A percentile compares a stretch with the other conserved stretches of the same genome.
Conservation (phyloP, 2,113 vertebrate genomes). For the Etheostoma spectabile region DNA sequence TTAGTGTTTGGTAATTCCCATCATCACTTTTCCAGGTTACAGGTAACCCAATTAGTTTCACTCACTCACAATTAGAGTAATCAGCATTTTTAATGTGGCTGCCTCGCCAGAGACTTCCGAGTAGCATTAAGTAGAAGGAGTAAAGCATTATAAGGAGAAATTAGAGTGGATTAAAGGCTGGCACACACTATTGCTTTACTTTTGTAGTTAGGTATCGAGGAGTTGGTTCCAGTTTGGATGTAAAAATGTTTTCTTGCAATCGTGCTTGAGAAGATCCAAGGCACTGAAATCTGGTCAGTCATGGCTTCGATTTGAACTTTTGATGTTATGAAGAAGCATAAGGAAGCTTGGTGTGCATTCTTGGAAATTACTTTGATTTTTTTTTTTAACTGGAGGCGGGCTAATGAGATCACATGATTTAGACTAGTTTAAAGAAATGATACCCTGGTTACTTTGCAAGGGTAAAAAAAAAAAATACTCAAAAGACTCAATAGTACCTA, state of each 20-base stretch:
- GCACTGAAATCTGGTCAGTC: background rate
- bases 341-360: background rate
- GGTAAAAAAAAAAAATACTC: background rate
- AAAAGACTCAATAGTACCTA: background rate
- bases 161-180: background rate
- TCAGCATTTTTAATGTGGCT: constrained; percentile 56
- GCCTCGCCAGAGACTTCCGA: background rate
- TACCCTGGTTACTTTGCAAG: background rate
- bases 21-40: constrained; percentile 21
- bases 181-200: background rate
- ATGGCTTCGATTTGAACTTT: background rate
- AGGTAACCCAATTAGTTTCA: constrained; percentile 66
- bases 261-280: background rate
- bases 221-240: background rate
- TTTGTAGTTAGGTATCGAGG: background rate
- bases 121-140: constrained; percentile 13
- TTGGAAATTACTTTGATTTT: background rate
- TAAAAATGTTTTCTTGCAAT: background rate
- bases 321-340: background rate
- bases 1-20: background rate
- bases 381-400: background rate
- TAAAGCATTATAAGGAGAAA: constrained; percentile 16
- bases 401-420: background rate
- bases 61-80: constrained; percentile 55
- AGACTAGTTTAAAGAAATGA: background rate